Conservation (phyloP, 2,113 vertebrate species). For the Spea bombifrons region DNA sequence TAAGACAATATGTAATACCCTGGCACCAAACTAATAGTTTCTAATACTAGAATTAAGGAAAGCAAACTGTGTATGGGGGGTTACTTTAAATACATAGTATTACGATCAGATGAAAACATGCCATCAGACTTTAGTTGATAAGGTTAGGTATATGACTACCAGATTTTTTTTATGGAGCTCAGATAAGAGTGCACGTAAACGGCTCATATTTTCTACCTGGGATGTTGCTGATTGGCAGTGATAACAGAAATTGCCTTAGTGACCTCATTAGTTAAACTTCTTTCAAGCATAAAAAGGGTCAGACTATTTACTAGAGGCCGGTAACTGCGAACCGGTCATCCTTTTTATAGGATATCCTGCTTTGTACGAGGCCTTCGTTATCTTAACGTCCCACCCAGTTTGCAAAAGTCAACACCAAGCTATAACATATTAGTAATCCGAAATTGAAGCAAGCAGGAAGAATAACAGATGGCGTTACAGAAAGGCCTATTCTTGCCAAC, state of each 20-base stretch:
- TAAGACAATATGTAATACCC: no score
- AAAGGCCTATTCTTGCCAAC: background rate
- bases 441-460: background rate
- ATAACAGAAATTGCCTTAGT: background rate
- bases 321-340: background rate
- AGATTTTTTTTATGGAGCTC: no score
- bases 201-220: no score
- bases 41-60: no score
- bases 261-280: background rate
- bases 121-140: no score
- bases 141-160: no score
- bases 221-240: background rate
- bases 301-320: conserved; percentile 21
- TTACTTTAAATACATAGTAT: no score
- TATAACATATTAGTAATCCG: background rate
- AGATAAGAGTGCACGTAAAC: no score
- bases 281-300: background rate
- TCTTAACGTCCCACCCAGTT: background rate
- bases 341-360: conserved; percentile 38
- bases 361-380: background rate
- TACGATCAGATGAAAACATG: no score
- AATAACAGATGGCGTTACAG: background rate
- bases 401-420: background rate
- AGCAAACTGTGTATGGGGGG: no score
- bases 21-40: no score